Evolutionary conservation across 2,113 vertebrate genomes (phyloP).

Genomic region (Ctenomys sociabilis): DNA sequence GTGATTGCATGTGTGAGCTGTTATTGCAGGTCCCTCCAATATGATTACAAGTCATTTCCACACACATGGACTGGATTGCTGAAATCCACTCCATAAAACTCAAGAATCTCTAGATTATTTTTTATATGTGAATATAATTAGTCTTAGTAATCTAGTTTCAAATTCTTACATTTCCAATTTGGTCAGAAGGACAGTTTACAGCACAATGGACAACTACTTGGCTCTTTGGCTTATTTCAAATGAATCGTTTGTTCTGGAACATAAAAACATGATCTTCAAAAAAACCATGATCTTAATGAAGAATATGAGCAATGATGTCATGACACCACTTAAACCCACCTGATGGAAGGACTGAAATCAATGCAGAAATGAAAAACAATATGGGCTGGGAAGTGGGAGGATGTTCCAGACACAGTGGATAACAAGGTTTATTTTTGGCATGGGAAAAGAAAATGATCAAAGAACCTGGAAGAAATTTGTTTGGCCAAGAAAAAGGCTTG

Average conservation of each 20-base stretch:
- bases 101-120: not conserved
- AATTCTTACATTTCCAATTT: no score
- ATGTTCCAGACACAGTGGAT: slow-evolving; percentile 56
- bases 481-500: slow-evolving; percentile 64
- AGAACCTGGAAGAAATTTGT: slow-evolving; percentile 55
- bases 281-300: not conserved
- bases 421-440: slow-evolving; percentile 63
- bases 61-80: not conserved
- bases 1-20: not conserved
- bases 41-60: not conserved
- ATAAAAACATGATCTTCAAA: not conserved
- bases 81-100: not conserved
- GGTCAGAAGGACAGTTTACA: not conserved
- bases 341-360: slow-evolving; percentile 19
- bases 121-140: not conserved
- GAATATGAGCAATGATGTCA: not conserved
- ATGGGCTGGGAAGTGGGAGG: slow-evolving; percentile 69
- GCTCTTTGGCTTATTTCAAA: not conserved
- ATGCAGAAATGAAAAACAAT: slow-evolving; percentile 69
- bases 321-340: not conserved
- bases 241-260: not conserved
- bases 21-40: not conserved
- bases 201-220: not conserved
- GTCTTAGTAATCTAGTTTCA: not conserved
- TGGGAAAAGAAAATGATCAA: slow-evolving; percentile 56